Evolutionary conservation across 2,888 invertebrate genomes (phyloP).

Genomic region (Caprella mutica): DNA sequence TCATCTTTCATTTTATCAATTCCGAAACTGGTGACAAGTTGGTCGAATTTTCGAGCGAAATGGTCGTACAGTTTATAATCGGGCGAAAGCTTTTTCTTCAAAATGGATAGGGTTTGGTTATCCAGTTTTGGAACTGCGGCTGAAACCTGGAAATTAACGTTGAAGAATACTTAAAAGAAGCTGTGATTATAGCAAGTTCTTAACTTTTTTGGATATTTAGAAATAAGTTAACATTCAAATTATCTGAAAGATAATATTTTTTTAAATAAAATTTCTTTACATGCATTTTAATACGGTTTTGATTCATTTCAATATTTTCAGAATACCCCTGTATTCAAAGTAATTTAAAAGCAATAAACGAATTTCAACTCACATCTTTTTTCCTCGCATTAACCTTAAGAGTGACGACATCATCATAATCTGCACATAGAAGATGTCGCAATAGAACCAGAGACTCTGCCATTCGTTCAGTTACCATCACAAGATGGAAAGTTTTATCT

Average conservation of each 20-base stretch:
- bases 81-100: conserved; percentile 32
- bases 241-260: no score
- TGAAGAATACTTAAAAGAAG: no score
- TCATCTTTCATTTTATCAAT: conserved; percentile 13
- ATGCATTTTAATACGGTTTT: no score
- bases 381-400: conserved; percentile 37
- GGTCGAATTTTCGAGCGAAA: conserved; percentile 19
- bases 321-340: no score
- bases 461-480: conserved; percentile 38
- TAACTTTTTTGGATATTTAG: no score
- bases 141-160: no score
- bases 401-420: conserved; percentile 36
- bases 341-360: no score
- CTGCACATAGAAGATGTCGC: conserved; percentile 37
- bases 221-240: no score
- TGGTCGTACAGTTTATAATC: conserved; percentile 26
- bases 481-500: conserved; percentile 37
- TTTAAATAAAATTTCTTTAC: no score
- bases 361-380: conserved; percentile 4
- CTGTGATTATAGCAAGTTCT: no score
- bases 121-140: no score
- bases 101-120: conserved; percentile 13
- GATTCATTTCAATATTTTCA: no score
- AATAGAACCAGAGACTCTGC: conserved; percentile 38
- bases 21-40: conserved; percentile 18